phyloP scores from a whole-genome alignment of 2,888 invertebrate species.

The Orchesellides sinensis region DNA sequence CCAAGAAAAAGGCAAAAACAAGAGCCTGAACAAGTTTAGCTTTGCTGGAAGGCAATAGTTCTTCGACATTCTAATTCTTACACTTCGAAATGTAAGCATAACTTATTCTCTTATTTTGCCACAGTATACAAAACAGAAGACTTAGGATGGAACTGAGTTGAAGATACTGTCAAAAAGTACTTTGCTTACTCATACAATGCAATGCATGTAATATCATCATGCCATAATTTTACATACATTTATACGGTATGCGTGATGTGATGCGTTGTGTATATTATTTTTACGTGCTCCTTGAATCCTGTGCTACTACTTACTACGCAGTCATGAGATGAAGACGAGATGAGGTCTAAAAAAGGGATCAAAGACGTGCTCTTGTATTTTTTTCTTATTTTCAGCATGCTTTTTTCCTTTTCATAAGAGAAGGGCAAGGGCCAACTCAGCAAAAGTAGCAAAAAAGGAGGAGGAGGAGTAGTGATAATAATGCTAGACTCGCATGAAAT shows the following conservation, averaged over 20 bases:
- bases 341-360: slow-evolving; percentile 13
- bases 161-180: too few species aligned
- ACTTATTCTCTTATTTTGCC: too few species aligned
- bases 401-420: not conserved
- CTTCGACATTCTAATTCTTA: too few species aligned
- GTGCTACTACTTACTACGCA: slow-evolving; percentile 9
- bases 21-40: too few species aligned
- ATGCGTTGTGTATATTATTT: not conserved
- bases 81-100: too few species aligned
- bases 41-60: too few species aligned
- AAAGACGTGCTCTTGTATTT: slow-evolving; percentile 2
- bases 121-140: too few species aligned
- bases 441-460: slow-evolving; percentile 25
- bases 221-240: too few species aligned
- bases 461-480: slow-evolving; percentile 11
- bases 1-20: too few species aligned
- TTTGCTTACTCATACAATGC: too few species aligned
- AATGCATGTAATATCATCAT: too few species aligned
- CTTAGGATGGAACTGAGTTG: too few species aligned
- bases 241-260: not conserved
- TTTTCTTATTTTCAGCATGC: not conserved
- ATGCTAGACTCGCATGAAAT: slow-evolving; percentile 7
- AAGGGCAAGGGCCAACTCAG: slow-evolving; percentile 26
- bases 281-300: slow-evolving; percentile 22
- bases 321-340: slow-evolving; percentile 36